These are phyloP conservation scores for Drosophila dives DNA, from an alignment of 2,888 invertebrate species.

Conservation along the genomic window DNA sequence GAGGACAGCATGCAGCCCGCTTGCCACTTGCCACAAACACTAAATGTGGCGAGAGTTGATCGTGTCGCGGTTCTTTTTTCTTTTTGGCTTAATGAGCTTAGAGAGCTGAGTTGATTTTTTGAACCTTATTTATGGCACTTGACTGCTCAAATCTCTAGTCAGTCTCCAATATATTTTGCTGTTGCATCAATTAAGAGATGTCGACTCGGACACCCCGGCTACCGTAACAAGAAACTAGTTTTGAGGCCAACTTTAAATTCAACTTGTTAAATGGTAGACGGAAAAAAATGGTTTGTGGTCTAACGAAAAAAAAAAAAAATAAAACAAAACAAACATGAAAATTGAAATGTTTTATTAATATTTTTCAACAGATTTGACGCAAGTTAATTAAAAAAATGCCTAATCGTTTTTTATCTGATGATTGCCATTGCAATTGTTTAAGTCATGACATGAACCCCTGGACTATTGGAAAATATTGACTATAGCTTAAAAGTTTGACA, in stretches of 20 bases:
- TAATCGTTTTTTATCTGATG: conserved; percentile 1
- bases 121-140: conserved; percentile 63
- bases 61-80: conserved; percentile 25
- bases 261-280: conserved; percentile 40
- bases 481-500: not conserved
- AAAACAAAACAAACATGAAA: conserved; percentile 42
- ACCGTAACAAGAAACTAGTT: conserved; percentile 46
- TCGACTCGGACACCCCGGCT: conserved; percentile 28
- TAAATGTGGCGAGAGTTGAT: not conserved
- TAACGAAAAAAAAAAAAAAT: conserved; percentile 20
- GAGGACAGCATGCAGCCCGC: conserved; percentile 32
- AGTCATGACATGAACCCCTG: conserved; percentile 58
- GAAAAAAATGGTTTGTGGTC: conserved; percentile 43
- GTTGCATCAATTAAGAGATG: conserved; percentile 68
- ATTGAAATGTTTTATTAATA: conserved; percentile 78
- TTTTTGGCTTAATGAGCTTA: conserved; percentile 58
- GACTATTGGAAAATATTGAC: conserved; percentile 37
- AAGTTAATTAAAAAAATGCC: conserved; percentile 66
- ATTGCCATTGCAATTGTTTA: conserved; percentile 49
- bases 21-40: conserved; percentile 23
- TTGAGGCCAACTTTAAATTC: conserved; percentile 16
- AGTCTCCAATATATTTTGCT: conserved; percentile 73
- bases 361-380: conserved; percentile 70
- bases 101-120: conserved; percentile 48
- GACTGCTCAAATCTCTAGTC: conserved; percentile 61